Evolutionary conservation across 2,888 invertebrate species (phyloP).

Genomic region (Strigamia transsilvanica): DNA sequence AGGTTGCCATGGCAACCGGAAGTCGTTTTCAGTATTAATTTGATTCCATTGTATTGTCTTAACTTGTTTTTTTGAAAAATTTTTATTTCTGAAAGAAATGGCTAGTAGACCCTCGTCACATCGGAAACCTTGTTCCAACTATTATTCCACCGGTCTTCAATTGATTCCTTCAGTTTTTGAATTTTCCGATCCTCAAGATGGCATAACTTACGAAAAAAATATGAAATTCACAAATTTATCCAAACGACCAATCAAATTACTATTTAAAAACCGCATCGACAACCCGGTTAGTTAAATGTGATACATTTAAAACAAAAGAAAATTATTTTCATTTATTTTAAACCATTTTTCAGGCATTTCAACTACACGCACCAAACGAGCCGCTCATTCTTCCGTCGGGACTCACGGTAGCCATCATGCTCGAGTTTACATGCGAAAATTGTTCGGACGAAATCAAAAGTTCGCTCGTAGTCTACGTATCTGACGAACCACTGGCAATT

Average conservation of each 20-base stretch:
- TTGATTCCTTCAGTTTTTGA: neutral
- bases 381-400: neutral
- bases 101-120: neutral
- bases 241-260: neutral
- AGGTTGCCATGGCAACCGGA: too few species aligned
- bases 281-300: neutral
- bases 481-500: neutral
- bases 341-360: neutral
- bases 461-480: neutral
- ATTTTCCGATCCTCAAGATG: neutral
- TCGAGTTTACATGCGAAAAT: neutral
- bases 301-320: neutral
- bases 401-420: neutral
- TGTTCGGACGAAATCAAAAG: neutral
- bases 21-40: too few species aligned
- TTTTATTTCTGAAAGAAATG: neutral
- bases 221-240: slow-evolving; percentile 10
- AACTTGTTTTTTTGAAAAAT: too few species aligned
- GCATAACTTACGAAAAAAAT: neutral
- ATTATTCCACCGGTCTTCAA: neutral
- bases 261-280: neutral
- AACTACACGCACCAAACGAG: neutral
- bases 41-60: too few species aligned
- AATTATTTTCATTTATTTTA: neutral
- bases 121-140: neutral